phyloP scores from a whole-genome alignment of 2,888 invertebrate species.

The Ptychoptera contaminata region DNA sequence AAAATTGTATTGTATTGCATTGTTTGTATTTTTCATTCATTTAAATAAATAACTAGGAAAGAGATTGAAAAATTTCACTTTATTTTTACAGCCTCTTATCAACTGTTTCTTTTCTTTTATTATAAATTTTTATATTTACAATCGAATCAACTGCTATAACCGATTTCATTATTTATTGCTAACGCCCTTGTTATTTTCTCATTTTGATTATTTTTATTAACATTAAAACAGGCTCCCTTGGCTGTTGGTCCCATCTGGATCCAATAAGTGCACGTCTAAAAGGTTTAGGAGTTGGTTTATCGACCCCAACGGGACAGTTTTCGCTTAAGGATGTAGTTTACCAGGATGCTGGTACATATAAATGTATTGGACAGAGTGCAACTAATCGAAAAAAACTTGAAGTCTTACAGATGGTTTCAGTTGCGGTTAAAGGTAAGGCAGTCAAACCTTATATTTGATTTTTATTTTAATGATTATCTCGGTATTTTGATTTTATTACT shows the following conservation, averaged over 20 bases:
- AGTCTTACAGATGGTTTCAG: conserved; percentile 35
- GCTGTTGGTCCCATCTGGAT: conserved; percentile 46
- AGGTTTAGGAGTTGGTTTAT: conserved; percentile 39
- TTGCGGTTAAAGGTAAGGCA: conserved; percentile 38
- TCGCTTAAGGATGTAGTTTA: conserved; percentile 54
- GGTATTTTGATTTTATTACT: no score
- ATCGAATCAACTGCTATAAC: background rate
- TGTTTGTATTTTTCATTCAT: background rate
- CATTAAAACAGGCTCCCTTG: conserved; percentile 34
- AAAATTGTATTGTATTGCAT: background rate
- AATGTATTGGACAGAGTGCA: conserved; percentile 42
- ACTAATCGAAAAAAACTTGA: conserved; percentile 35
- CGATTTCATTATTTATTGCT: background rate
- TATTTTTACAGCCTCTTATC: background rate
- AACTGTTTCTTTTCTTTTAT: background rate
- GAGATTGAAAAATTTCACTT: background rate
- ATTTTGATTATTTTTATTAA: background rate
- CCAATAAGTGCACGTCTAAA: conserved; percentile 36
- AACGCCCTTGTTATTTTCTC: background rate
- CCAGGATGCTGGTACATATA: conserved; percentile 61
- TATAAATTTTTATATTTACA: background rate
- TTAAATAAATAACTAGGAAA: background rate
- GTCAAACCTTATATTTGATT: no score
- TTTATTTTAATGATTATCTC: no score
- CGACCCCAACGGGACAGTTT: conserved; percentile 40